Base-by-base conservation (phyloP, 2,797 vertebrate species). In the Chloroceryle inda region DNA sequence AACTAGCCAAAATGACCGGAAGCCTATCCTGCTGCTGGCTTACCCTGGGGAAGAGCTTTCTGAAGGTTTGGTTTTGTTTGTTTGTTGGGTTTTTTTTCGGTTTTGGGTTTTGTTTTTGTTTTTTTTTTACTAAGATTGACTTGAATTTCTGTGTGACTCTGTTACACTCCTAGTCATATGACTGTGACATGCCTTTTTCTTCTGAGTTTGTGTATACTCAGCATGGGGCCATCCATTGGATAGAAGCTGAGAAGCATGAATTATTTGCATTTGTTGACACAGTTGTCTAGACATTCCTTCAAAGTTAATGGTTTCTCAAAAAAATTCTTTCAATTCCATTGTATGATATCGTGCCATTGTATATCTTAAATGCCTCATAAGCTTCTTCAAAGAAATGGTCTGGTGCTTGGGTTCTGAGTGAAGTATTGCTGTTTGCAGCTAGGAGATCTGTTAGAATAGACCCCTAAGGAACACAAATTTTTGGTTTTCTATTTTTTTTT, bases 251-350 rank as follows among this genome's bases (percentile, higher is more conserved):
- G 92, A 97, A 96, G 97, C 95, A 68, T 94, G 95, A 96, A 97
- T 96, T 96, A 97, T 97, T 98, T 97, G 97, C 97, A 96, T 98
- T 96, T 96, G 96, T 98, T 97, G 96, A 97, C 97, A 97, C 96
- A 89, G 75, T 96, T 97, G 96, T 97, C 96, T 94, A 97, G 97
- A 97, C 98, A 97, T 97, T 98, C 97, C 97, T 98, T 98, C 97
- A 97, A 95, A 97, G 94, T 92, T 96, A 97, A 97, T 94, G 89
- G 96, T 97, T 97, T 95, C 95, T 96, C 93, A 96, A 89, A 91
- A 95, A 97, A 96, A 96, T 96, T 96, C 96, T 96, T 97, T 95
- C 79, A 89, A 71, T 97, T 97, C 97, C 93, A 89, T 97, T 96
- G 94, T 96, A 92, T 97, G 96, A 97, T 96, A 95, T 67, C 89